Conservation (phyloP, 2,888 invertebrate species). For the Helobdella robusta region DNA sequence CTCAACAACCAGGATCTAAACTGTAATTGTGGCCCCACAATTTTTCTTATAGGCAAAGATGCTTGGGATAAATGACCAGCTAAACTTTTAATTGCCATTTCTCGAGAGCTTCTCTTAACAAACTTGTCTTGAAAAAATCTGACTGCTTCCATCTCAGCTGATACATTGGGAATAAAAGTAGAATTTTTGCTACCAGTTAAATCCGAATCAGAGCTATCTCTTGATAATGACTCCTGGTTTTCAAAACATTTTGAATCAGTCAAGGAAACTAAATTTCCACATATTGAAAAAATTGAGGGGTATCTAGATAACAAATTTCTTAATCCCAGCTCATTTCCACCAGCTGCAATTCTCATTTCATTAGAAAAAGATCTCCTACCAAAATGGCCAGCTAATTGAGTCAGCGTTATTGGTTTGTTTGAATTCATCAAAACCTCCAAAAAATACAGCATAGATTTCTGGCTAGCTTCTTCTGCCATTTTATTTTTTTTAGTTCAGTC, state of each 20-base stretch:
- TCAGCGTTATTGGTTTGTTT: constrained; percentile 14
- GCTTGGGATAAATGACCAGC: constrained; percentile 27
- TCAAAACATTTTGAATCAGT: constrained; percentile 11
- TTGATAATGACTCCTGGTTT: constrained; percentile 7
- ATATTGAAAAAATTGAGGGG: constrained; percentile 25
- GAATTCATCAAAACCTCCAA: constrained; percentile 25
- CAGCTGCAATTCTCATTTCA: constrained; percentile 26
- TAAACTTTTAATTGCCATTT: constrained; percentile 24
- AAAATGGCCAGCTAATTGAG: constrained; percentile 22
- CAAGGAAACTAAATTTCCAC: constrained; percentile 22
- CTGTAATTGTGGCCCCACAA: constrained; percentile 28
- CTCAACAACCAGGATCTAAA: constrained; percentile 24
- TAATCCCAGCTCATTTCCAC: constrained; percentile 22
- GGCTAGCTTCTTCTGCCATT: constrained; percentile 22
- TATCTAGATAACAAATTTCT: constrained; percentile 20
- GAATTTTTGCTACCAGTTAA: constrained; percentile 11
- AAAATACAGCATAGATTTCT: constrained; percentile 23
- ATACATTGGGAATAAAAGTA: constrained; percentile 24
- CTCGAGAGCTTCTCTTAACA: constrained; percentile 20
- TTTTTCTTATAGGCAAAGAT: constrained; percentile 17
- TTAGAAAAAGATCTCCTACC: constrained; percentile 19
- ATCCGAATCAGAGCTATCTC: constrained; percentile 26
- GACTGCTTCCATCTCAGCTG: constrained; percentile 27
- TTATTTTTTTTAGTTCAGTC: neutral
- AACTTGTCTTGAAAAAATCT: constrained; percentile 27